These are phyloP conservation scores for Etheostoma spectabile DNA, from an alignment of 2,113 vertebrate species.

Conservation along the genomic window DNA sequence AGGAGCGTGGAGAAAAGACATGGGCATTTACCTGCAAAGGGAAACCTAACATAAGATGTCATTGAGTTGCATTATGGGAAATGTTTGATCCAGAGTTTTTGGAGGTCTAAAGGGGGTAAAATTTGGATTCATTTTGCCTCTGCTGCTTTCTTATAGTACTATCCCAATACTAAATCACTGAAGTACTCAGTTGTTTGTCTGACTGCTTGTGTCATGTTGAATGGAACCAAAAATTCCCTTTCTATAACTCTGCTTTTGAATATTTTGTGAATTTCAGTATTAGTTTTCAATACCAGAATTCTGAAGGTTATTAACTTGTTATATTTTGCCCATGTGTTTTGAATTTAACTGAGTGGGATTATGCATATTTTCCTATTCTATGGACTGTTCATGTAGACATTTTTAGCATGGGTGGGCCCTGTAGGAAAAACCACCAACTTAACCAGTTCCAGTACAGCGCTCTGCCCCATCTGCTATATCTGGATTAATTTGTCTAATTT, in stretches of 20 bases:
- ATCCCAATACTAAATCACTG: background rate
- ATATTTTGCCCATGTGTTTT: background rate
- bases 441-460: background rate
- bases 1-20: background rate
- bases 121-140: background rate
- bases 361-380: slow-evolving; percentile 1
- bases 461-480: slow-evolving; percentile 1
- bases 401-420: slow-evolving; percentile 36
- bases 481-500: slow-evolving; percentile 20
- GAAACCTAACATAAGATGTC: background rate
- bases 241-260: too few relatives aligned
- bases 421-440: slow-evolving; percentile 34
- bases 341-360: background rate
- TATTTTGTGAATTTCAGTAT: background rate
- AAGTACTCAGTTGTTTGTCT: background rate
- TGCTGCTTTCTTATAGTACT: background rate
- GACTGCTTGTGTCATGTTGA: background rate
- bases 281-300: background rate
- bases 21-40: background rate
- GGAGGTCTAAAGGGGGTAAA: background rate
- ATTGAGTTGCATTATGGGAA: background rate
- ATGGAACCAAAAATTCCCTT: background rate
- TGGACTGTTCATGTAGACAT: slow-evolving; percentile 8
- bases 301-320: background rate
- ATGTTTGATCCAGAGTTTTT: background rate